Evolutionary conservation across 2,113 vertebrate species (phyloP), one percentile per base, ranked within the genome.

Genomic region (Corapipo altera): DNA sequence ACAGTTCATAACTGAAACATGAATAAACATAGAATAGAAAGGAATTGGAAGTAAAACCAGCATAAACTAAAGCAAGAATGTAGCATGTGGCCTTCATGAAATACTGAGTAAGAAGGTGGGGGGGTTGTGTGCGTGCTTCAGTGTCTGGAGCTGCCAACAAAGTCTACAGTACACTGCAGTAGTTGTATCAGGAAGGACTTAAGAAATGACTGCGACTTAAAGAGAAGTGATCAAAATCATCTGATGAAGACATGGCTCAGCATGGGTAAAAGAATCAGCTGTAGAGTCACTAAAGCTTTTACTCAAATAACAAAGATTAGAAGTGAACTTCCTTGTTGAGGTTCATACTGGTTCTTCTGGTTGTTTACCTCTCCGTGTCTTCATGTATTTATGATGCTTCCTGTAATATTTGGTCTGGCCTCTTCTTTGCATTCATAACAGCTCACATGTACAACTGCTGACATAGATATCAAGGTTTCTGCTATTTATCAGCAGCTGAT

Each of bases 401-500:
- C 89, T 89, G 59, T 89, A 73, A 33, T 70, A 26, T 3, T 79
- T 51, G 48, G 23, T 73, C 35, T 80, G 76, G 35, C 46, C 43
- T 85, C 51, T 69, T 71, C 84, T 91, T 82, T 65, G 58, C 23
- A 8, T 91, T 93, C 59, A 57, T 69, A 61, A 3, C 39, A 64
- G 59, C 51, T 91, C 43, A 39, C 13, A 30, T 35, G 18, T 77
- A 62, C 59, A 67, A 59, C 67, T 93, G 59, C 82, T 83, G 85
- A 67, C 58, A 71, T 17, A 83, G 62, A 46, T 74, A 44, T 0
- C 1, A 26, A 44, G 37, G 66, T 90, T 95, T 73, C 91, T 88
- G 33, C 54, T 93, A 2, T 88, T 95, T 82, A 28, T 94, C 62
- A 88, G 82, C 75, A 90, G 49, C 44, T 96, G 83, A 62, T 85